Evolutionary conservation across 2,113 vertebrate genomes (phyloP).

Genomic region (Halcyon senegalensis): DNA sequence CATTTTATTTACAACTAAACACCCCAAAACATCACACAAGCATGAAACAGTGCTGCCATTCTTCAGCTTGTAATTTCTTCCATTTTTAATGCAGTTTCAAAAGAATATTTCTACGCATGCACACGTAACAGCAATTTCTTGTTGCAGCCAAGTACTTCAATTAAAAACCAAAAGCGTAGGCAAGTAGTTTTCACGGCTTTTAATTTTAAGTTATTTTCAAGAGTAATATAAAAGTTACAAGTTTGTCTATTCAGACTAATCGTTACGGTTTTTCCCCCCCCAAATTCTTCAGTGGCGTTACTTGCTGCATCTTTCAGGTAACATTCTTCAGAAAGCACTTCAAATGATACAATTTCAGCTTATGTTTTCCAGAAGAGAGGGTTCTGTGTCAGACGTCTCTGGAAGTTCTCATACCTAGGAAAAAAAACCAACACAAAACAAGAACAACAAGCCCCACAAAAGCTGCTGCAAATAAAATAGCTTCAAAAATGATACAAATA

Average conservation of each 20-base stretch:
- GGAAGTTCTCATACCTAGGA: slow-evolving; percentile 95
- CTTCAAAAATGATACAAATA: background rate
- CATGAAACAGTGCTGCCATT: background rate
- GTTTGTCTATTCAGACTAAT: slow-evolving; percentile 48
- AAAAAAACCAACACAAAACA: background rate
- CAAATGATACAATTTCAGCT: slow-evolving; percentile 46
- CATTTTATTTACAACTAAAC: background rate
- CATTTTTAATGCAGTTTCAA: background rate
- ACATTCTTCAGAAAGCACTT: slow-evolving; percentile 17
- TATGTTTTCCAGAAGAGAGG: slow-evolving; percentile 94
- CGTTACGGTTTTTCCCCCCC: background rate
- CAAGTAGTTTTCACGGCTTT: slow-evolving; percentile 42
- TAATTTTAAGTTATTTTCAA: slow-evolving; percentile 71
- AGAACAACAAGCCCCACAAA: background rate
- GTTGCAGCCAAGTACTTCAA: background rate
- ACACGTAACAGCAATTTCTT: background rate
- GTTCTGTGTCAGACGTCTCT: slow-evolving; percentile 92
- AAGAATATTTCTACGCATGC: background rate
- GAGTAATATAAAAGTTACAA: slow-evolving; percentile 66
- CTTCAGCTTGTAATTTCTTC: background rate
- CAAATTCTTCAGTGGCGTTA: slow-evolving; percentile 1
- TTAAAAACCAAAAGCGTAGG: background rate
- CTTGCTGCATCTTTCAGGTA: slow-evolving; percentile 24
- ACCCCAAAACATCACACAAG: background rate
- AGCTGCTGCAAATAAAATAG: background rate